Conservation (phyloP, 2,113 vertebrate species). For the Cichladusa arquata region DNA sequence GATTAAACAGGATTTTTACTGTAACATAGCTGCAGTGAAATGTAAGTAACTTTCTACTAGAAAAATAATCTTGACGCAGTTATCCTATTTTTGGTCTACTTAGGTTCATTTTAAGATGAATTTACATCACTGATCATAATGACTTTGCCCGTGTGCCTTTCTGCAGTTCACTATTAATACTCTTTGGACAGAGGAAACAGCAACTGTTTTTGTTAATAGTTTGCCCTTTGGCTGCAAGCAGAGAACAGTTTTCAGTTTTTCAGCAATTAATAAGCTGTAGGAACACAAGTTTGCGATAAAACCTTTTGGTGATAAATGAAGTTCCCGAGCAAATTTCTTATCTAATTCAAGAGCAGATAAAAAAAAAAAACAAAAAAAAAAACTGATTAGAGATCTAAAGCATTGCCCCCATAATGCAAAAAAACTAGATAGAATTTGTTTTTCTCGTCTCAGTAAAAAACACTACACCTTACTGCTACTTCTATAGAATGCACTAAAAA, state of each 20-base stretch:
- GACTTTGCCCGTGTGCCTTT: constrained; percentile 57
- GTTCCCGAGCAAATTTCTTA: constrained; percentile 45
- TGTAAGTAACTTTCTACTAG: constrained; percentile 72
- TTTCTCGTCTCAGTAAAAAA: constrained; percentile 55
- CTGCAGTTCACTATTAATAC: constrained; percentile 59
- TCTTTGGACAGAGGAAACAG: constrained; percentile 79
- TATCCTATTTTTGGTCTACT: constrained; percentile 79
- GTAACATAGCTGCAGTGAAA: constrained; percentile 74
- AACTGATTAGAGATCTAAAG: constrained; percentile 55
- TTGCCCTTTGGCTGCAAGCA: constrained; percentile 84
- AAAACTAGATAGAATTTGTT: constrained; percentile 54
- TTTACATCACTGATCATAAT: constrained; percentile 70
- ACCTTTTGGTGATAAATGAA: constrained; percentile 57
- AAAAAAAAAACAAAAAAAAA: background rate
- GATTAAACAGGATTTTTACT: constrained; percentile 75
- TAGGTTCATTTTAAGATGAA: constrained; percentile 68
- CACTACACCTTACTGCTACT: constrained; percentile 34
- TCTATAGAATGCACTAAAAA: constrained; percentile 60
- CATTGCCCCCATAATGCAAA: constrained; percentile 55
- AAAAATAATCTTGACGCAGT: constrained; percentile 79
- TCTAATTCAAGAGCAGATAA: constrained; percentile 63
- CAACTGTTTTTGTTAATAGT: constrained; percentile 72
- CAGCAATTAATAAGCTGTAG: constrained; percentile 67
- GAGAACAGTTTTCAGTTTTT: constrained; percentile 71
- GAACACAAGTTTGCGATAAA: constrained; percentile 58